Evolutionary conservation across 2,113 vertebrate species (phyloP).

Genomic region (Numenius arquata): DNA sequence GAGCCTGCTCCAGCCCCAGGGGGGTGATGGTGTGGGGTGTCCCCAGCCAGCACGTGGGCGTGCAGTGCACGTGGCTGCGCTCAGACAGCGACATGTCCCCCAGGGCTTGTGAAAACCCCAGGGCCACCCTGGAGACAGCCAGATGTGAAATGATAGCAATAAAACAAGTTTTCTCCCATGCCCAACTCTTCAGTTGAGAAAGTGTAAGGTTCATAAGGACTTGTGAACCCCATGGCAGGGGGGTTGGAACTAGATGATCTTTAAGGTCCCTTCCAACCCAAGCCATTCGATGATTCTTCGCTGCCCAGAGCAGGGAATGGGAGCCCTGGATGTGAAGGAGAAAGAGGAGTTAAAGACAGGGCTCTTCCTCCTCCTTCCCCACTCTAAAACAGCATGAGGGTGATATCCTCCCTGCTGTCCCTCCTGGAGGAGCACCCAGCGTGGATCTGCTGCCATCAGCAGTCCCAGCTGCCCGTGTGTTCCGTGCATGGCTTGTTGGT

Average conservation of each 20-base stretch:
- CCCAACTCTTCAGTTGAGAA: too few relatives aligned
- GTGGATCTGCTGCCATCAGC: rapidly evolving
- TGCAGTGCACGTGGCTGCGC: rapidly evolving
- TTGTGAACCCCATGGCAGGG: neutral
- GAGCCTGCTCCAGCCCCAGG: neutral
- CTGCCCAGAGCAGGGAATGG: neutral
- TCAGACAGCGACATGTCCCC: neutral
- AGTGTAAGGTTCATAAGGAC: rapidly evolving
- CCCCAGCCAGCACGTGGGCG: rapidly evolving
- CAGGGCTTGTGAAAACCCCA: neutral
- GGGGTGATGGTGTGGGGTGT: neutral
- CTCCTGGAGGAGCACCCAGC: rapidly evolving
- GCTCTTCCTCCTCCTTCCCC: neutral
- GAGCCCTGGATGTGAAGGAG: neutral
- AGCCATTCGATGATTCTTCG: neutral
- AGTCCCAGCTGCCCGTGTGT: rapidly evolving
- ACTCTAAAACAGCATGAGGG: neutral
- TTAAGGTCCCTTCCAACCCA: too few relatives aligned
- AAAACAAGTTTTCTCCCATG: neutral
- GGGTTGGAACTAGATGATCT: too few relatives aligned
- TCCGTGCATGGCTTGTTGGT: rapidly evolving
- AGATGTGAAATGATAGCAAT: neutral
- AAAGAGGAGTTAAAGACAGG: neutral
- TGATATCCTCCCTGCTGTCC: neutral
- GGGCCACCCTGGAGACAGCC: neutral